Base-by-base conservation (phyloP, 2,888 invertebrate species). In the Hoplodrina blanda region DNA sequence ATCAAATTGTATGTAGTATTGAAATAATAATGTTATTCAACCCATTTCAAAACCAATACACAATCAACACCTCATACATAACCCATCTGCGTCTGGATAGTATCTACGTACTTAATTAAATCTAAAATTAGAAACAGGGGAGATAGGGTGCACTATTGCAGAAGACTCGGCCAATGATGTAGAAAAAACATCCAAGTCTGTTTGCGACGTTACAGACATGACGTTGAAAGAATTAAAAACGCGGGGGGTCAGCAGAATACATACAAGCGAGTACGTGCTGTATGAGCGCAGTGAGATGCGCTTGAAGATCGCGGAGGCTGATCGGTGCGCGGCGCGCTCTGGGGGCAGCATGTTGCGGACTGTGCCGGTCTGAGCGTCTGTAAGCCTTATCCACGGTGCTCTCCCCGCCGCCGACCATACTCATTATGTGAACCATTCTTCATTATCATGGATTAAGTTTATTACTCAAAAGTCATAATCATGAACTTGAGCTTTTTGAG, bases 211-310 rank as follows among this genome's bases (percentile, higher is more conserved):
- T 25, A 50, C 30, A 54, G 41, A 41, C 41, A 11, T 41, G 44
- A 44, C 15, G 44, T 37, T 2, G 37, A 5, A 37, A 15, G 44
- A 54, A 33, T 56, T 15, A 57, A 61, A 70, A 52, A 25, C 30
- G 50, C 52, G 46, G n/a, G 33, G 41, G 50, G 30, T 62, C 53
- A 61, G 20, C 57, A 37, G 50, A 61, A 93, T 95, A 96, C 96
- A 91, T 96, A 96, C 96, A 82, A 96, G 92, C 80, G 95, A 95
- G 86, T 95, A 96, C 78, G 93, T 94, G 92, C 93, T 95, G 91
- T 91, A 93, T 78, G 94, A 89, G 83, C 93, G 93, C 85, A 93
- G 85, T 66, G 95, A 92, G 86, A 96, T 90, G 78, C 93, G 94
- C 80, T 95, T 95, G 88, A 96, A 90, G 87, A 96, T 91, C 88